Evolutionary conservation across 2,888 invertebrate genomes (phyloP).

Genomic region (Acleris literana): DNA sequence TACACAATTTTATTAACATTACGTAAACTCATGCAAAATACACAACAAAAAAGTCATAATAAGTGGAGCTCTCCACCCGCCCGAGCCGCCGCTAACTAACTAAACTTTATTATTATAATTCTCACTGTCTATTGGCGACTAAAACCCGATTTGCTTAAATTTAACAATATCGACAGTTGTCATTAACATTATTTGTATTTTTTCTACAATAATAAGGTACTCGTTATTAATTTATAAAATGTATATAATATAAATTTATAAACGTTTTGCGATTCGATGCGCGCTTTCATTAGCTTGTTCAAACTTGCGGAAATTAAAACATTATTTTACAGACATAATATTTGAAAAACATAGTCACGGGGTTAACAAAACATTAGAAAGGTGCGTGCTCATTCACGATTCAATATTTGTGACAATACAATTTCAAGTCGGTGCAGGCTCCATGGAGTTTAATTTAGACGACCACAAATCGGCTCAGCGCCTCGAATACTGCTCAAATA

Average conservation of each 20-base stretch:
- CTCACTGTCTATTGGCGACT: conserved; percentile 43
- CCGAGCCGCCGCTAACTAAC: conserved; percentile 18
- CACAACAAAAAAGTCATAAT: conserved; percentile 58
- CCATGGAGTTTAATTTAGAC: conserved; percentile 37
- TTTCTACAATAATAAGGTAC: conserved; percentile 36
- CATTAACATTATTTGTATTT: conserved; percentile 44
- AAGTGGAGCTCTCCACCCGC: conserved; percentile 37
- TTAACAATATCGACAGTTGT: conserved; percentile 64
- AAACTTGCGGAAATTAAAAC: background rate
- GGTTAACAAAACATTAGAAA: background rate
- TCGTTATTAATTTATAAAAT: conserved; percentile 28
- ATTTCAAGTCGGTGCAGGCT: conserved; percentile 3
- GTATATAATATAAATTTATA: conserved; percentile 15
- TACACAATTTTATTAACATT: conserved; percentile 53
- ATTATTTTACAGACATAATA: background rate
- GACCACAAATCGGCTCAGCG: conserved; percentile 44
- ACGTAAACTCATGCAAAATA: conserved; percentile 68
- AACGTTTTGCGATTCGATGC: conserved; percentile 28
- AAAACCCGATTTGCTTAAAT: conserved; percentile 52
- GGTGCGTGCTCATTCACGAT: no score
- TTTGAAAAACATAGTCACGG: background rate
- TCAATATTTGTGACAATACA: conserved; percentile 1
- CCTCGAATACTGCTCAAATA: conserved; percentile 55
- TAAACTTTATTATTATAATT: conserved; percentile 34
- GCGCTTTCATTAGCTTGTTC: conserved; percentile 4